Conservation (phyloP, 2,888 invertebrate species). For the Chloroclysta siterata region DNA sequence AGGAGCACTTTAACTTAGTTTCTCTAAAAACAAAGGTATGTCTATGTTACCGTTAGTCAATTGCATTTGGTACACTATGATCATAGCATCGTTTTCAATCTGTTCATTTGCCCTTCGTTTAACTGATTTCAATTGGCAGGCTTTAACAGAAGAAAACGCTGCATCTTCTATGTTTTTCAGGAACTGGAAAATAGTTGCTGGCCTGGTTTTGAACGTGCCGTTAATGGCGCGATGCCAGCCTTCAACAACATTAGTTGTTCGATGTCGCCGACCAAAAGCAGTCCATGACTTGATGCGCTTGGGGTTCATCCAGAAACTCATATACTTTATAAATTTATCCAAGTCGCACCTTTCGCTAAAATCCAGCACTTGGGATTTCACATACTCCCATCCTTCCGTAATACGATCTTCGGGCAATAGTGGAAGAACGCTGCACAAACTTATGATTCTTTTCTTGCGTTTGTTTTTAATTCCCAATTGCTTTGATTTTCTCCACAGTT, state of each 20-base stretch:
- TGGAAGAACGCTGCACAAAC: slow-evolving; percentile 20
- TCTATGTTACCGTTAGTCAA: too few species aligned
- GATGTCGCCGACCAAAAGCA: slow-evolving; percentile 18
- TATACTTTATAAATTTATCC: slow-evolving; percentile 26
- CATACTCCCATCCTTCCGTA: slow-evolving; percentile 21
- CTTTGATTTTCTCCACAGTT: slow-evolving; percentile 21
- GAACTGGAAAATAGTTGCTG: too few species aligned
- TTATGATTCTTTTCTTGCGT: slow-evolving; percentile 24
- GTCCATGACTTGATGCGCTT: slow-evolving; percentile 24
- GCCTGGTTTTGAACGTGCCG: too few species aligned
- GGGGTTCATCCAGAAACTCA: slow-evolving; percentile 21
- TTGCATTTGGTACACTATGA: too few species aligned
- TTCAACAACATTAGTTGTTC: slow-evolving; percentile 7
- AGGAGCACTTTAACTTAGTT: too few species aligned
- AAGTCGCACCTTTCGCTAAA: slow-evolving; percentile 22
- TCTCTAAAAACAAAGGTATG: too few species aligned
- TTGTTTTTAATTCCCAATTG: slow-evolving; percentile 27
- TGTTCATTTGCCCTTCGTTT: too few species aligned
- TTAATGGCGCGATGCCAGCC: slow-evolving; percentile 6
- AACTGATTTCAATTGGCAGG: too few species aligned
- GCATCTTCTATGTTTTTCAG: too few species aligned
- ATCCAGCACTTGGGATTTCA: slow-evolving; percentile 17
- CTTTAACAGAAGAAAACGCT: too few species aligned
- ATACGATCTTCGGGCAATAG: slow-evolving; percentile 22
- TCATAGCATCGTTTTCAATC: too few species aligned